Evolutionary conservation across 2,113 vertebrate genomes (phyloP), one percentile per base, ranked within the genome.

Genomic region (Aspidoscelis tigris): DNA sequence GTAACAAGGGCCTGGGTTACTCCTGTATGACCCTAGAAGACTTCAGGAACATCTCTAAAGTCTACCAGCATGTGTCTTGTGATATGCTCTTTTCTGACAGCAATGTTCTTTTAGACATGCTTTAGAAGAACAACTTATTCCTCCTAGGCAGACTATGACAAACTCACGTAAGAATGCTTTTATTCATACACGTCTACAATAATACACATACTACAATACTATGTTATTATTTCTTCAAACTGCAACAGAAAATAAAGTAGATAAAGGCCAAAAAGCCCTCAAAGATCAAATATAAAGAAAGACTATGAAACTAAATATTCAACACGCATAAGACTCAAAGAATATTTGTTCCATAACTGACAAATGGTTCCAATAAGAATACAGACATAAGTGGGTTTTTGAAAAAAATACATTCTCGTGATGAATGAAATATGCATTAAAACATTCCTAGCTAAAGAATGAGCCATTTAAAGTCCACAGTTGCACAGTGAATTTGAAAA

Each of bases 401-500:
- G 33, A 14, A 18, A 70, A 39, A 50, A 75, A 75, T 21, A 53
- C 18, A n/a, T 84, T 69, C 7, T 55, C 11, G 33, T 72, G 66
- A 78, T 78, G 72, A 84, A 84, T 84, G 76, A 72, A 78, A 78
- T 41, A 78, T 33, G 12, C 16, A 72, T 64, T 65, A 47, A 21
- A 61, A 72, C 26, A 22, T 61, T 71, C 65, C 68, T 78, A 84
- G 33, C 39, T 44, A 78, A 18, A 69, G 39, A 72, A 50, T 39
- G 41, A 72, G 3, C 75, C 76, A 78, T 72, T 78, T 78, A 72
- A 18, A 76, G n/a, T 78, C 41, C 69, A 84, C 26, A 64, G 44
- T 84, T 72, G 70, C 50, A 84, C 69, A 84, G 6, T 64, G 55
- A 84, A 72, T 78, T 64, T 14, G 26, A 64, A 78, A 79, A 73